phyloP scores from a whole-genome alignment of 1,140 invertebrate genomes.

The Caerostris extrusa region DNA sequence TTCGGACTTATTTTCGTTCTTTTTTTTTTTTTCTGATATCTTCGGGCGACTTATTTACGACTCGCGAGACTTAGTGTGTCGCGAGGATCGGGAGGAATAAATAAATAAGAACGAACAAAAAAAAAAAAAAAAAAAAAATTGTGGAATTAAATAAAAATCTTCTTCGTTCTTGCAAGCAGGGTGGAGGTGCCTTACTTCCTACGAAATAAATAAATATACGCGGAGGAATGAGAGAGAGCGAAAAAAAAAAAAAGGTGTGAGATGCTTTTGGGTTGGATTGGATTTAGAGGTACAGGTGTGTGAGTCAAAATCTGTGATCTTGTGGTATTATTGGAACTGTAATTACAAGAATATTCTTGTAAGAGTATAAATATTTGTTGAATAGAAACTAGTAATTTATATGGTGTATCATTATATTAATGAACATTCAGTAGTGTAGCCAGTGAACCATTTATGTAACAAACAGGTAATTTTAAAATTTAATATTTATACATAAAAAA shows the following conservation, averaged over 20 bases:
- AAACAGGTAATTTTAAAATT: too few relatives aligned
- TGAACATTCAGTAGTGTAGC: too few relatives aligned
- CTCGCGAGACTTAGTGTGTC: slow-evolving; percentile 36
- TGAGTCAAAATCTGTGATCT: background rate
- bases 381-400: too few relatives aligned
- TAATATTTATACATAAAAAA: too few relatives aligned
- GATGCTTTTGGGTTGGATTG: background rate
- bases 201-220: slow-evolving; percentile 40
- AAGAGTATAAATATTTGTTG: too few relatives aligned
- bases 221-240: background rate
- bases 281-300: background rate
- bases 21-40: slow-evolving; percentile 15
- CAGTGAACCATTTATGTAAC: too few relatives aligned
- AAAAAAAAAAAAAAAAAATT: too few relatives aligned
- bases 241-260: background rate
- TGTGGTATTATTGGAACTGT: too few relatives aligned
- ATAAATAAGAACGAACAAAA: slow-evolving; percentile 62
- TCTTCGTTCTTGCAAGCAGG: background rate
- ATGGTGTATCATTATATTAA: too few relatives aligned
- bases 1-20: background rate
- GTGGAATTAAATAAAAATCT: slow-evolving; percentile 46
- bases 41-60: slow-evolving; percentile 67
- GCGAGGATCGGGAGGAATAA: slow-evolving; percentile 58
- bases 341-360: too few relatives aligned
- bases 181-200: background rate